Base-by-base conservation (phyloP, 2,888 invertebrate species). In the Mimachlamys varia region DNA sequence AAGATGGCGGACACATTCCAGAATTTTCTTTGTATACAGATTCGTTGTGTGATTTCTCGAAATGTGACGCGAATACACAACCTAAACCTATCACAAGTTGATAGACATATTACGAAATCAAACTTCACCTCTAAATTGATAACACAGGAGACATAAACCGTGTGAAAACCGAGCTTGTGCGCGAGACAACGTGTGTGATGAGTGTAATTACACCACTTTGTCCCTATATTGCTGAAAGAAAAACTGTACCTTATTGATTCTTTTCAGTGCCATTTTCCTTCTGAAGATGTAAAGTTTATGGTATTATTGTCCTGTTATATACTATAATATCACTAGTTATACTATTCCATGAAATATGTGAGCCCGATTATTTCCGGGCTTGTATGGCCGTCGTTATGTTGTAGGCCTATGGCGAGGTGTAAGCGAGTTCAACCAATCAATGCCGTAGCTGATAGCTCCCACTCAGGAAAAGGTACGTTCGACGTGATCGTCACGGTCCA, bases 221-320 rank as follows among this genome's bases (percentile, higher is more conserved):
- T n/a, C n/a, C n/a, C n/a, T 7, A 15, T 53, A 17, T 17, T 53
- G 17, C 22, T 22, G n/a, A 76, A 33, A 7, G 76, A 76, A 76
- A 33, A 76, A 13, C 33, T 27, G 27, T 76, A 76, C 27, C 76
- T 76, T 76, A 27, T 76, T 27, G 27, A 76, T 76, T 76, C 33
- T 27, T 76, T 76, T 76, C 76, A 76, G 33, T 27, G 76, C 76
- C 76, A 76, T 76, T 76, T 76, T 44, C 33, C 76, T 33, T 27
- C 33, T 76, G 27, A 27, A 33, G 76, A 76, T 76, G 13, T 76
- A 10, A n/a, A n/a, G n/a, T n/a, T n/a, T n/a, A n/a, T 76, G 1
- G 76, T 76, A 76, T 76, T 13, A 27, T 76, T 33, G 27, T 76
- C 33, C 76, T n/a, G n/a, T n/a, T n/a, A n/a, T n/a, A n/a, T n/a